Evolutionary conservation across 2,113 vertebrate genomes (phyloP), one percentile per base, ranked within the genome.

Genomic region (Orcinus orca): DNA sequence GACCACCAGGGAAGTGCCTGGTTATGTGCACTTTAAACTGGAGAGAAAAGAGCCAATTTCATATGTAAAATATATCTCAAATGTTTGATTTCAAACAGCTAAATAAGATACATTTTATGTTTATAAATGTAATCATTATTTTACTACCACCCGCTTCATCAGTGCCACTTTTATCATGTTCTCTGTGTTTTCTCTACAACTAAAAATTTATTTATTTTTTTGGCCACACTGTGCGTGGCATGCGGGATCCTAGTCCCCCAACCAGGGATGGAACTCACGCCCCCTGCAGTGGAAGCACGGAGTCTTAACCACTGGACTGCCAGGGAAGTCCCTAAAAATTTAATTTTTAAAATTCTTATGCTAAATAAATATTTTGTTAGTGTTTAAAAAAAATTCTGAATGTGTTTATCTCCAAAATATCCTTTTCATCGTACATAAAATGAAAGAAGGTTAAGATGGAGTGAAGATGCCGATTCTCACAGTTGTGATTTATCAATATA

Each of bases 311-410:
- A 53, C 20, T 53, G 74, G 47, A 21, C 47, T 9, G 50, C 5
- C 29, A 77, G 74, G 31, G 47, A 77, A 77, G 33, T 53, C 50
- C 31, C 25, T 73, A 68, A 95, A 79, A 81, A 70, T 26, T 74
- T 50, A 60, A 88, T 53, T 97, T 93, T 50, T 77, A 73, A 85
- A 96, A 86, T 70, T 96, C 41, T 86, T 93, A 87, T 29, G 25
- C 47, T 88, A 90, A 73, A 33, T 58, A 88, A 86, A 25, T 65
- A 88, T 90, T 76, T 76, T 88, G 65, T 93, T 90, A 90, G 26
- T 10, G 6, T 44, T 93, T 44, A 47, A 76, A 82, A 88, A 25
- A 73, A 58, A 53, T 77, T 87, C 21, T 47, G 8, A 67, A 89
- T 74, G 20, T 63, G 15, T 44, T 91, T 1, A 25, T 88, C 17